Percentiles rank a stretch among this genome's conserved stretches.
These are phyloP conservation scores for Noctua pronuba DNA, from an alignment of 2,888 invertebrate species.

Conservation along the genomic window DNA sequence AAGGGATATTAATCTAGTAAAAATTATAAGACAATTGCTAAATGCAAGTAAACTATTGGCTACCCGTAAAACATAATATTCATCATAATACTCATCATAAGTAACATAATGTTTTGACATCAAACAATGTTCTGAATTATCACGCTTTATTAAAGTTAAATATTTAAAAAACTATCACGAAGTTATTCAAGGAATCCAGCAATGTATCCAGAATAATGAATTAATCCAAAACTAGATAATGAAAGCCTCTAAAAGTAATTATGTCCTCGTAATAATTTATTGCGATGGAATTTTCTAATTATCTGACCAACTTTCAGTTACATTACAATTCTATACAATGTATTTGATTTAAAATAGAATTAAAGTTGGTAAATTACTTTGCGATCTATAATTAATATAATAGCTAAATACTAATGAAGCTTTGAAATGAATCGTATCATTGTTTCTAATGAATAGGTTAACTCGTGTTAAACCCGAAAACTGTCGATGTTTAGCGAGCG, in stretches of 20 bases:
- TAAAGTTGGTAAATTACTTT: slow-evolving; percentile 9
- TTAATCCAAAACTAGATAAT: slow-evolving; percentile 39
- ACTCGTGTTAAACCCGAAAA: slow-evolving; percentile 15
- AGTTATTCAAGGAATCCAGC: slow-evolving; percentile 10
- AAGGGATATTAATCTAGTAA: background rate
- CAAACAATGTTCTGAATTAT: slow-evolving; percentile 3
- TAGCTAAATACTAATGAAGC: background rate
- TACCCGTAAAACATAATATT: background rate
- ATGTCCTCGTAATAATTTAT: slow-evolving; percentile 46
- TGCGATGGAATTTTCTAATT: slow-evolving; percentile 52
- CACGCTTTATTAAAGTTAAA: background rate
- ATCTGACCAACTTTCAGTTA: slow-evolving; percentile 36
- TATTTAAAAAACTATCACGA: slow-evolving; percentile 28
- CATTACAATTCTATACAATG: slow-evolving; percentile 22
- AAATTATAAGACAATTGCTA: background rate
- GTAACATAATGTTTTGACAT: background rate
- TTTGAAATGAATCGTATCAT: slow-evolving; percentile 6
- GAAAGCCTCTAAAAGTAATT: slow-evolving; percentile 42
- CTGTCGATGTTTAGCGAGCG: background rate
- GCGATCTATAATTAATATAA: slow-evolving; percentile 4
- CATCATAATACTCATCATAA: background rate
- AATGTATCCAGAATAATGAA: slow-evolving; percentile 31
- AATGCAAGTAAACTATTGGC: background rate
- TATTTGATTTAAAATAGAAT: slow-evolving; percentile 33
- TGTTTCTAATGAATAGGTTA: slow-evolving; percentile 25